Conservation (phyloP, 2,888 invertebrate genomes). For the Eupithecia insigniata region DNA sequence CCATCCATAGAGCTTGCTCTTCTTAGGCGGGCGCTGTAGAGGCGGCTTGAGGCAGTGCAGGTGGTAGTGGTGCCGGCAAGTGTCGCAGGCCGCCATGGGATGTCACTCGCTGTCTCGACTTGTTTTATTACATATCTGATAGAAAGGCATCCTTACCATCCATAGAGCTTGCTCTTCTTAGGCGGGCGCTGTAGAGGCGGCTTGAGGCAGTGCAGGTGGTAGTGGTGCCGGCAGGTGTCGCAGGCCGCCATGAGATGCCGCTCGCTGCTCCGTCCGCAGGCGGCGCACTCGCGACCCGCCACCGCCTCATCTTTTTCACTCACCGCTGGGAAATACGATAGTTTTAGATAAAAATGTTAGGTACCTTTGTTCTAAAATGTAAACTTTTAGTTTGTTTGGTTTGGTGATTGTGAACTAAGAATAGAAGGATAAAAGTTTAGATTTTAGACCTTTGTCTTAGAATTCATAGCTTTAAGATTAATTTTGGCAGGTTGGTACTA, state of each 20-base stretch:
- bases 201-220: constrained; percentile 96
- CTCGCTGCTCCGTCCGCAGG: constrained; percentile 93
- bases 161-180: constrained; percentile 97
- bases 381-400: not conserved
- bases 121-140: not conserved
- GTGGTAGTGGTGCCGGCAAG: constrained; percentile 96
- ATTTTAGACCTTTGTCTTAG: not conserved
- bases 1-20: constrained; percentile 98
- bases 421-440: no score
- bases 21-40: constrained; percentile 96
- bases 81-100: constrained; percentile 96
- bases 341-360: not conserved
- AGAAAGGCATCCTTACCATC: constrained; percentile 87
- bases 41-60: constrained; percentile 97
- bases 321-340: constrained; percentile 20
- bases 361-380: not conserved
- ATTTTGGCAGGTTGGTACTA: not conserved
- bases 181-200: constrained; percentile 97
- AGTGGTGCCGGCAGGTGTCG: constrained; percentile 96
- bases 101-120: constrained; percentile 91
- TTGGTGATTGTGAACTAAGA: not conserved
- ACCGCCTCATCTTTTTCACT: constrained; percentile 42
- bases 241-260: constrained; percentile 97
- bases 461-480: not conserved
- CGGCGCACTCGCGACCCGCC: constrained; percentile 90